Percentiles rank a stretch among this genome's conserved stretches.
These are phyloP conservation scores for Aulostomus chinensis DNA, from an alignment of 2,797 vertebrate species.

Conservation along the genomic window DNA sequence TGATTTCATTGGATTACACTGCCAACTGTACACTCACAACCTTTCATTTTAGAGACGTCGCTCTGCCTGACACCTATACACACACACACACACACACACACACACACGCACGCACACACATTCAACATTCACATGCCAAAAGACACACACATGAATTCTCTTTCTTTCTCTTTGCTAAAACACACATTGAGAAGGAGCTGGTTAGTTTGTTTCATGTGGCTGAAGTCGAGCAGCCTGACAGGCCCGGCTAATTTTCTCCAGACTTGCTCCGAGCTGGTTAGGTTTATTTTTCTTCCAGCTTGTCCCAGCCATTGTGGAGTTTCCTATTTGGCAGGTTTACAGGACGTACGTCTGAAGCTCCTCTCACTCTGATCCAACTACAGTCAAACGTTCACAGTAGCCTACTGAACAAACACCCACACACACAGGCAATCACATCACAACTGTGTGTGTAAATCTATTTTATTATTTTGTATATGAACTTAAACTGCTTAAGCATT, in stretches of 20 bases:
- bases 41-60: slow-evolving; percentile 7
- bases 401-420: slow-evolving; percentile 11
- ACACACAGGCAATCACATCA: background rate
- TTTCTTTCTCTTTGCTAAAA: slow-evolving; percentile 10
- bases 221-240: slow-evolving; percentile 23
- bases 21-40: slow-evolving; percentile 20
- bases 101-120: background rate
- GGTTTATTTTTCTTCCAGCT: slow-evolving; percentile 46
- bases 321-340: slow-evolving; percentile 38
- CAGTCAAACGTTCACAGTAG: slow-evolving; percentile 27
- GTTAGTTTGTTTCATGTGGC: slow-evolving; percentile 50
- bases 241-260: slow-evolving; percentile 28
- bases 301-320: slow-evolving; percentile 25
- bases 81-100: background rate
- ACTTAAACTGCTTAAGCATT: too few relatives aligned
- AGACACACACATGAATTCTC: slow-evolving; percentile 1
- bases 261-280: slow-evolving; percentile 3
- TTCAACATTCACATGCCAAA: slow-evolving; percentile 7
- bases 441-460: too few relatives aligned
- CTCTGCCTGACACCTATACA: slow-evolving; percentile 5
- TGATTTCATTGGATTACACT: slow-evolving; percentile 15
- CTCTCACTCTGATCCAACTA: slow-evolving; percentile 27
- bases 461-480: too few relatives aligned
- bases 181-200: slow-evolving; percentile 18
- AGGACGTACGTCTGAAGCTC: slow-evolving; percentile 25